Percentiles rank a stretch among this genome's conserved stretches.
Conservation (phyloP, 2,888 invertebrate genomes). For the Unio pictorum region DNA sequence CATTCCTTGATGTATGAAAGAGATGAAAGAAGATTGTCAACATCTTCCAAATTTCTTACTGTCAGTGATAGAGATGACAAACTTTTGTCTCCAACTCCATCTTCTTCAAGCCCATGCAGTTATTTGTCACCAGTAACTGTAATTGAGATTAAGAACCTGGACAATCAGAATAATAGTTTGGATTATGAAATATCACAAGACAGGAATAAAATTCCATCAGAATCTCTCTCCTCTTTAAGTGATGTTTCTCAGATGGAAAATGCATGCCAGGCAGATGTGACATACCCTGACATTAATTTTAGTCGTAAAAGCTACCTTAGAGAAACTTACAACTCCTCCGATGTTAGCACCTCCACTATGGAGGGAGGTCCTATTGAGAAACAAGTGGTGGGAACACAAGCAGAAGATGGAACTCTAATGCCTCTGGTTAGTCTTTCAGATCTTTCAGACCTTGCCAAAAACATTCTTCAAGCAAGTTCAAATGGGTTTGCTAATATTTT, state of each 20-base stretch:
- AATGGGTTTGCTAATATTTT: slow-evolving; percentile 21
- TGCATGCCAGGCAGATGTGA: no score
- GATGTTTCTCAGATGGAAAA: slow-evolving; percentile 1
- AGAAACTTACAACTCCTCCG: no score
- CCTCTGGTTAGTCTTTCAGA: slow-evolving; percentile 36
- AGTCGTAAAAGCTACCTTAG: no score
- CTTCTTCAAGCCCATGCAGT: slow-evolving; percentile 44
- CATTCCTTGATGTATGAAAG: no score
- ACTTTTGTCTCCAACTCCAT: slow-evolving; percentile 24
- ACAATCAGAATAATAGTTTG: slow-evolving; percentile 62
- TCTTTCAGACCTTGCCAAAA: slow-evolving; percentile 15
- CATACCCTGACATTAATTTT: no score
- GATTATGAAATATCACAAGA: slow-evolving; percentile 36
- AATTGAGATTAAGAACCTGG: slow-evolving; percentile 62
- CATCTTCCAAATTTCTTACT: neutral
- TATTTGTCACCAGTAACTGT: slow-evolving; percentile 63
- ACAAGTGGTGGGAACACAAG: slow-evolving; percentile 18
- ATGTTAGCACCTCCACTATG: no score
- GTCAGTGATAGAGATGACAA: slow-evolving; percentile 25
- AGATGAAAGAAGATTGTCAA: neutral
- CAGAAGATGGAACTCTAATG: slow-evolving; percentile 35
- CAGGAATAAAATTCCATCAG: slow-evolving; percentile 1
- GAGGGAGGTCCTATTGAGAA: neutral
- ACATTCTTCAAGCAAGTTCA: slow-evolving; percentile 21
- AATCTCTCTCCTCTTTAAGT: neutral